Conservation (phyloP, 1,140 invertebrate species). For the Ostrea edulis region DNA sequence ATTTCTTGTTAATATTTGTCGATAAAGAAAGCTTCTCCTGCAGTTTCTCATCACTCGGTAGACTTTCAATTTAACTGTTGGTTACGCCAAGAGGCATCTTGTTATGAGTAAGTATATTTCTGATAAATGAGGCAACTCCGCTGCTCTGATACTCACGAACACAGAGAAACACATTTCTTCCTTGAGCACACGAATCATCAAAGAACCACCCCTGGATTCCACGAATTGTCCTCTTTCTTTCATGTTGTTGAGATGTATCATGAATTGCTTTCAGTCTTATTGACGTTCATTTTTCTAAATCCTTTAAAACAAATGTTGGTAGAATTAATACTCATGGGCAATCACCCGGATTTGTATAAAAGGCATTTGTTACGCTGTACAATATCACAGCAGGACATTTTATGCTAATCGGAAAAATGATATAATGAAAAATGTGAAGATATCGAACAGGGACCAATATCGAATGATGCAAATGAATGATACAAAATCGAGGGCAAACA, state of each 20-base stretch:
- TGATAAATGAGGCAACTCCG: background rate
- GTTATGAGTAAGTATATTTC: background rate
- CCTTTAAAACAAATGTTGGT: too few species aligned
- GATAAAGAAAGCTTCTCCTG: slow-evolving; percentile 6
- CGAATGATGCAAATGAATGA: too few species aligned
- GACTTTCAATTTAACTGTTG: background rate
- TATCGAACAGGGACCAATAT: too few species aligned
- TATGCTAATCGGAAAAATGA: too few species aligned
- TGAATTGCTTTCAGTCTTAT: too few species aligned
- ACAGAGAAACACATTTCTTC: background rate
- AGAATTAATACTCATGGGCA: too few species aligned
- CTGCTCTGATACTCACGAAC: background rate
- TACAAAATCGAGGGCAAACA: too few species aligned
- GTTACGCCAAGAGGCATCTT: background rate
- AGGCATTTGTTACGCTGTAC: too few species aligned
- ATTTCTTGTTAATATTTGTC: slow-evolving; percentile 6
- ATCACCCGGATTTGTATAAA: too few species aligned
- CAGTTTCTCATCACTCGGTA: background rate
- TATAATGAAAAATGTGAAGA: too few species aligned
- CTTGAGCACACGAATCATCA: background rate
- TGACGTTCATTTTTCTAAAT: too few species aligned
- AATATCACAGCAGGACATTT: too few species aligned
- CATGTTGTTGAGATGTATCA: background rate
- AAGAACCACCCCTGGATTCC: background rate
- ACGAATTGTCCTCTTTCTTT: background rate